Evolutionary conservation across 2,113 vertebrate genomes (phyloP).

Genomic region (Psophia crepitans): DNA sequence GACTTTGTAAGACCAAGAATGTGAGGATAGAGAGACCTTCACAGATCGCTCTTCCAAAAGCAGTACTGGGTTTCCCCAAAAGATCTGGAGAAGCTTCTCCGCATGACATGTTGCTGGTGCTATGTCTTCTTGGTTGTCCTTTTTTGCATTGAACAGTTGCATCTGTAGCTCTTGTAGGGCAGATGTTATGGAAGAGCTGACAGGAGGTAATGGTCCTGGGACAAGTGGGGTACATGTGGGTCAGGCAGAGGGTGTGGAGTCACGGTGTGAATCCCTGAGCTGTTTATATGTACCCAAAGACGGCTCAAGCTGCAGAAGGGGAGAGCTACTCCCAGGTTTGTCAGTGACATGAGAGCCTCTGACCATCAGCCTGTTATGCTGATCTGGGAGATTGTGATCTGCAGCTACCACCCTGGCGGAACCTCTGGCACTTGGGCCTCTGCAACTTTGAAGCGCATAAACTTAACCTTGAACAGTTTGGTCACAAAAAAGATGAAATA

Average conservation of each 20-base stretch:
- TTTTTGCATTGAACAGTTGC: not conserved
- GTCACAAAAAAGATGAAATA: not conserved
- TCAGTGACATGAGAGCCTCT: not conserved
- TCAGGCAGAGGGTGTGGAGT: not conserved
- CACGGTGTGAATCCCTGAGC: not conserved
- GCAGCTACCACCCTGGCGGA: rapidly evolving
- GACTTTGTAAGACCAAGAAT: not conserved
- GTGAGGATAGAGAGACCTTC: not conserved
- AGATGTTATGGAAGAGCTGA: not conserved
- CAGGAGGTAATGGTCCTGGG: not conserved
- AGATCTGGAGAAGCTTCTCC: not conserved
- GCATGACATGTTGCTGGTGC: not conserved
- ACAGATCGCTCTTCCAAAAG: not conserved
- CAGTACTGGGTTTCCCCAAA: not conserved
- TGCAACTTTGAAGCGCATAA: not conserved
- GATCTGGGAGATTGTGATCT: not conserved
- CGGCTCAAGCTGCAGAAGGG: not conserved
- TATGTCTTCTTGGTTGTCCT: not conserved
- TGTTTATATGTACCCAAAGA: not conserved
- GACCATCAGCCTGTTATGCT: not conserved
- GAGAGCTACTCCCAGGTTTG: not conserved
- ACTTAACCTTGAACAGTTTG: not conserved
- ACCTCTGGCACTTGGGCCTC: not conserved
- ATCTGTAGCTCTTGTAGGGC: not conserved
- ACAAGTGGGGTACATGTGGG: not conserved